Evolutionary conservation across 2,888 invertebrate genomes (phyloP).

Genomic region (Axea sp.): DNA sequence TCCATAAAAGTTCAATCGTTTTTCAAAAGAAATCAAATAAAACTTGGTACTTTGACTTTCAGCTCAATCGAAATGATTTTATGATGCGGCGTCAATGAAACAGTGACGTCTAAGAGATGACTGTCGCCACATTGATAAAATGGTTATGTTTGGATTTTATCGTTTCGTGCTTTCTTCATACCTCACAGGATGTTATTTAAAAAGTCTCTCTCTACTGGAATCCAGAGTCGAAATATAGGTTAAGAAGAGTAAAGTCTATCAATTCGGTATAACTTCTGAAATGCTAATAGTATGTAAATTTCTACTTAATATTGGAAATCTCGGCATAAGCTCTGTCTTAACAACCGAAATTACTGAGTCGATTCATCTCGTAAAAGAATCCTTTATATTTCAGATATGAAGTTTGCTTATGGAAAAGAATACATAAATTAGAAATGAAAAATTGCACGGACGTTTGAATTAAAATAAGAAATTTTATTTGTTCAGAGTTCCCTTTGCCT

Average conservation of each 20-base stretch:
- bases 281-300: slow-evolving; percentile 59
- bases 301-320: slow-evolving; percentile 54
- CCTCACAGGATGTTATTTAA: slow-evolving; percentile 31
- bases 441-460: no score
- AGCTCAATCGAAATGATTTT: slow-evolving; percentile 33
- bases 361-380: slow-evolving; percentile 28
- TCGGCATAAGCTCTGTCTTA: slow-evolving; percentile 35
- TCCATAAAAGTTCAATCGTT: slow-evolving; percentile 2
- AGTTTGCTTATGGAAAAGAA: slow-evolving; percentile 24
- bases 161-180: slow-evolving; percentile 23
- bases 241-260: slow-evolving; percentile 37
- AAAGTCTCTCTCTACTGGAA: slow-evolving; percentile 16
- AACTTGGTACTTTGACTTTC: slow-evolving; percentile 2
- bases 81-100: slow-evolving; percentile 12
- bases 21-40: slow-evolving; percentile 18
- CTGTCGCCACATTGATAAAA: slow-evolving; percentile 22
- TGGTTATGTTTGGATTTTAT: slow-evolving; percentile 43
- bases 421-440: not conserved
- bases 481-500: no score
- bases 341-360: slow-evolving; percentile 22
- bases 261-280: slow-evolving; percentile 24
- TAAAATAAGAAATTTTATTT: no score
- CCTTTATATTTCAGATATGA: no score
- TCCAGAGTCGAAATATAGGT: slow-evolving; percentile 12
- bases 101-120: slow-evolving; percentile 28